A percentile compares a stretch with the other conserved stretches of the same genome.
phyloP scores from a whole-genome alignment of 2,113 vertebrate species.

The Erythrocercus mccallii region DNA sequence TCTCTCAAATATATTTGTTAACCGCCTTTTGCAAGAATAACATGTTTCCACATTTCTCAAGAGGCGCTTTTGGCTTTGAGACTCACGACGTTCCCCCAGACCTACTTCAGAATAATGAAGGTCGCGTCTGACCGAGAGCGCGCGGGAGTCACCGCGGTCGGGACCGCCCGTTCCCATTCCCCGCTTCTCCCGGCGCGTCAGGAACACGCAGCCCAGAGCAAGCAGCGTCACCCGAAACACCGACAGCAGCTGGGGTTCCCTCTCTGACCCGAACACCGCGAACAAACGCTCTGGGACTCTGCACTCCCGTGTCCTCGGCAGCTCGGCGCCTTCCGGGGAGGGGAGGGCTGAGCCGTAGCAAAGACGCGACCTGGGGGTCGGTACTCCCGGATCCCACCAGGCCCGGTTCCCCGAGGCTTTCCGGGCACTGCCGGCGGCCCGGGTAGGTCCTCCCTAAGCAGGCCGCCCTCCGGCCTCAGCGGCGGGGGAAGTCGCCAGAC shows the following conservation, averaged over 20 bases:
- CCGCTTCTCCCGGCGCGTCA: rapidly evolving
- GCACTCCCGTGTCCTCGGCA: neutral
- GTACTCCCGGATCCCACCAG: neutral
- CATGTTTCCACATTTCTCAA: neutral
- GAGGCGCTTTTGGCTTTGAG: neutral
- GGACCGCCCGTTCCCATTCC: neutral
- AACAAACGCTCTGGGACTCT: neutral
- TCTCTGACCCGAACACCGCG: neutral
- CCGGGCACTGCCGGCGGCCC: neutral
- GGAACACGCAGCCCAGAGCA: rapidly evolving
- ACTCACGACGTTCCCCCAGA: rapidly evolving
- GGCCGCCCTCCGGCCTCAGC: neutral
- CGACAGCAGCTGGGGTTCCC: rapidly evolving
- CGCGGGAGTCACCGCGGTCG: too few species aligned
- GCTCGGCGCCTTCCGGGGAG: neutral
- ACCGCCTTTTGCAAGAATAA: neutral
- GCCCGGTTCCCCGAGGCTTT: neutral
- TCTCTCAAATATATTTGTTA: rapidly evolving
- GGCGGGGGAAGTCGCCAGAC: too few species aligned
- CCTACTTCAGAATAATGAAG: rapidly evolving
- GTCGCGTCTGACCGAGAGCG: rapidly evolving
- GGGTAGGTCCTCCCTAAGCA: too few species aligned
- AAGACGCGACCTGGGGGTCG: too few species aligned
- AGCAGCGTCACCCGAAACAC: neutral
- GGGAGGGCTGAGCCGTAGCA: too few species aligned